Conservation (phyloP, 2,113 vertebrate genomes). For the Hypanus sabinus region DNA sequence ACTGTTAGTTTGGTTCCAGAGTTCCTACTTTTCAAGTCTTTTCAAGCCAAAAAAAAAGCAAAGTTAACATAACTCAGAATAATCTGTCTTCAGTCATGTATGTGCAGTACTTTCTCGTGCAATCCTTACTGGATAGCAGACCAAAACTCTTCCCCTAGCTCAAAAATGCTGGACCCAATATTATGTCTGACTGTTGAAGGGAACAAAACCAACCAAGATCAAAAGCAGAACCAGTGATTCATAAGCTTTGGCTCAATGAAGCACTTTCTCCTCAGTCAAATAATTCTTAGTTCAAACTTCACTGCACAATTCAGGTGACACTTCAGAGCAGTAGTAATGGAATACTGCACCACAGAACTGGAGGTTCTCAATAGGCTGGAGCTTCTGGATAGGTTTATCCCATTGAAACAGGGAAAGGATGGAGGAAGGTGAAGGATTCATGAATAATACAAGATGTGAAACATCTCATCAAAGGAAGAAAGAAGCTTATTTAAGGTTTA, state of each 20-base stretch:
- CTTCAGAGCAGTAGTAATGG: not conserved
- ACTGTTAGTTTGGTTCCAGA: not conserved
- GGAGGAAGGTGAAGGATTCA: too few relatives aligned
- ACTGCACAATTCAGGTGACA: not conserved
- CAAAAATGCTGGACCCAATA: too few relatives aligned
- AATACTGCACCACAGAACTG: not conserved
- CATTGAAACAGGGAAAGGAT: too few relatives aligned
- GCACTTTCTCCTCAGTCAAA: not conserved
- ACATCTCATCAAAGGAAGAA: too few relatives aligned
- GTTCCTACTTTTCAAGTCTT: not conserved
- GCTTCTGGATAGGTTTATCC: too few relatives aligned
- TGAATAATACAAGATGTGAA: too few relatives aligned
- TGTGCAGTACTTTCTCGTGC: not conserved
- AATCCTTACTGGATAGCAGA: not conserved
- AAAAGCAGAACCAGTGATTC: not conserved
- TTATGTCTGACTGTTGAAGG: too few relatives aligned
- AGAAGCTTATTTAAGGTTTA: too few relatives aligned
- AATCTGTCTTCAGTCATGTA: not conserved
- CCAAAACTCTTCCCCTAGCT: too few relatives aligned
- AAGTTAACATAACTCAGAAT: not conserved
- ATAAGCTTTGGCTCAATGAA: not conserved
- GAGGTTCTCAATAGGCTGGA: too few relatives aligned
- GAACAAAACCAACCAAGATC: not conserved
- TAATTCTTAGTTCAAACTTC: not conserved
- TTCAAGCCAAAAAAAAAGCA: not conserved